Conservation (phyloP, 1,140 invertebrate genomes). For the Adoxophyes honmai region DNA sequence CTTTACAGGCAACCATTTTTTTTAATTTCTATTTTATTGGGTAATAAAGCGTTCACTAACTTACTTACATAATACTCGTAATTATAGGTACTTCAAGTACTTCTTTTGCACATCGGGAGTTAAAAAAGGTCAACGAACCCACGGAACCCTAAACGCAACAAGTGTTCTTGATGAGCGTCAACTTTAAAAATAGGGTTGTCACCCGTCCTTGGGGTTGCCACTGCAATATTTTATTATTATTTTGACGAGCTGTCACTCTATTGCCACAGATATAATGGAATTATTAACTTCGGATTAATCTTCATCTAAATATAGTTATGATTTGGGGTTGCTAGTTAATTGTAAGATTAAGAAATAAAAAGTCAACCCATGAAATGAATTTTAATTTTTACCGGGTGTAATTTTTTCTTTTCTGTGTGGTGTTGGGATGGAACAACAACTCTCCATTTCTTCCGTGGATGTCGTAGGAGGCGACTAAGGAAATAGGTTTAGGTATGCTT, state of each 20-base stretch:
- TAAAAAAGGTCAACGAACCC: too few species aligned
- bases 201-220: not conserved
- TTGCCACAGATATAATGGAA: not conserved
- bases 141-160: slow-evolving; percentile 7
- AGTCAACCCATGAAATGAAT: slow-evolving; percentile 3
- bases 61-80: too few species aligned
- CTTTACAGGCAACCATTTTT: too few species aligned
- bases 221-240: not conserved
- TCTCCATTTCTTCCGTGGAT: too few species aligned
- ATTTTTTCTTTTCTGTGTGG: not conserved
- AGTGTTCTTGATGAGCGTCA: not conserved
- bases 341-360: not conserved
- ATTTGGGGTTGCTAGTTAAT: not conserved
- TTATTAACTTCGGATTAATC: slow-evolving; percentile 11
- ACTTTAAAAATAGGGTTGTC: slow-evolving; percentile 5
- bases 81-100: too few species aligned
- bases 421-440: too few species aligned
- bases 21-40: too few species aligned
- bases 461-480: too few species aligned
- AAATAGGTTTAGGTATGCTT: too few species aligned
- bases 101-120: too few species aligned
- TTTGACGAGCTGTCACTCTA: not conserved
- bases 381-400: not conserved
- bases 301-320: slow-evolving; percentile 13
- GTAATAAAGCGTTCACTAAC: too few species aligned